phyloP scores from a whole-genome alignment of 2,113 vertebrate species.

The Nestor notabilis region DNA sequence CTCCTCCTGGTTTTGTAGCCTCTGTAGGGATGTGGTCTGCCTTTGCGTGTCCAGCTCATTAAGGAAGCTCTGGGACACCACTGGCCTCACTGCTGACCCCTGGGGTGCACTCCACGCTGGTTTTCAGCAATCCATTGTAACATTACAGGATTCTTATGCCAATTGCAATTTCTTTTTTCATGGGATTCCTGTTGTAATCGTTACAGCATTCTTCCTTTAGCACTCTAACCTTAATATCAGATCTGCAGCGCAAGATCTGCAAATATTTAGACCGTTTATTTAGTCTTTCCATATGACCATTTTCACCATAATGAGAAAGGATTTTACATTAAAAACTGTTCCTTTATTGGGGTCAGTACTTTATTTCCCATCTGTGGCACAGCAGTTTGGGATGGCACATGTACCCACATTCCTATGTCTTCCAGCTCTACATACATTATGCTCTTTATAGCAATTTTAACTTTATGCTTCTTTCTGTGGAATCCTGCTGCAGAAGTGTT shows the following conservation, averaged over 20 bases:
- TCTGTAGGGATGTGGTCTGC: not conserved
- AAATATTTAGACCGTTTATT: not conserved
- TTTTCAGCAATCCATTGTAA: not conserved
- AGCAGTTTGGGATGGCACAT: not conserved
- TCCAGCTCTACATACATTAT: not conserved
- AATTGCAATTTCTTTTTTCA: not conserved
- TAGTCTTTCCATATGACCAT: not conserved
- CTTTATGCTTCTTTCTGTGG: not conserved
- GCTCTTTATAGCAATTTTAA: not conserved
- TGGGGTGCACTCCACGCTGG: rapidly evolving
- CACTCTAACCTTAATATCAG: not conserved
- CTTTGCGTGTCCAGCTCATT: rapidly evolving
- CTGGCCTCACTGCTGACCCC: rapidly evolving
- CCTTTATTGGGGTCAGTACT: not conserved
- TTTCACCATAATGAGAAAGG: not conserved
- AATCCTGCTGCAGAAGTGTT: not conserved
- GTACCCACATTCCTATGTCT: not conserved
- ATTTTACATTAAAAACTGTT: not conserved
- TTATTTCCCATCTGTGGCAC: not conserved
- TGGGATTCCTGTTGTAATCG: not conserved
- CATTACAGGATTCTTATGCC: rapidly evolving
- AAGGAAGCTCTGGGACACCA: rapidly evolving
- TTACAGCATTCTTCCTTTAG: not conserved
- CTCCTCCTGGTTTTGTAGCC: rapidly evolving
- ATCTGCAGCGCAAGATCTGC: not conserved